Base-by-base conservation (phyloP, 2,797 vertebrate genomes). In the Sphenodon punctatus region DNA sequence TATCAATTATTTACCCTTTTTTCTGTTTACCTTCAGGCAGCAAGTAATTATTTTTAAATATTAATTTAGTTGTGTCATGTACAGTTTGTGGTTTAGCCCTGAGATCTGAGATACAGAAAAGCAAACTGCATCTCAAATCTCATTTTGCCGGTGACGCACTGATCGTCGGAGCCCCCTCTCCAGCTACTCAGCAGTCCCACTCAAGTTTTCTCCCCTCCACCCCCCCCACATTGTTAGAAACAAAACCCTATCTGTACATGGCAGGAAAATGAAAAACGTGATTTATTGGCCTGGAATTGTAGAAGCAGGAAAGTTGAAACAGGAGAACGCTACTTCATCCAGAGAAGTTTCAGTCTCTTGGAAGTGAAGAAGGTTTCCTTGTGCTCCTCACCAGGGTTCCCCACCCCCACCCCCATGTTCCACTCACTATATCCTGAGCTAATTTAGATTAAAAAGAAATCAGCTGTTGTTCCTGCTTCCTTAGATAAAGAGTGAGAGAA, bases 21-120 rank as follows among this genome's bases (percentile, higher is more conserved):
- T 94, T 92, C 93, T 94, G 94, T 97, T 97, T 97, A 93, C 95
- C 97, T 97, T 95, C 90, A 83, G 97, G 96, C 95, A 94, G 94
- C 94, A 94, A 93, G 95, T 96, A 97, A 96, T 97, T 96, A 97
- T 97, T 96, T 97, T 97, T 95, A 97, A 97, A 97, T 97, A 97
- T 97, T 97, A 96, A 97, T 97, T 95, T 92, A 96, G 92, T 95
- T 96, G 95, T 96, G 95, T 97, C 96, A 95, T 95, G 95, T 96
- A 96, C 95, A 95, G 92, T 94, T 95, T 93, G 90, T 91, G 93
- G 88, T 81, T 91, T 77, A 91, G 82, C 82, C 66, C 89, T 65
- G 68, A 91, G 91, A 94, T 93, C 91, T 92, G 88, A 93, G 88
- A 55, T 77, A 65, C 0, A 86, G 88, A 73, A 90, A 90, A 92